These are phyloP conservation scores for Pararge aegeria DNA, from an alignment of 1,140 invertebrate species.

Conservation along the genomic window DNA sequence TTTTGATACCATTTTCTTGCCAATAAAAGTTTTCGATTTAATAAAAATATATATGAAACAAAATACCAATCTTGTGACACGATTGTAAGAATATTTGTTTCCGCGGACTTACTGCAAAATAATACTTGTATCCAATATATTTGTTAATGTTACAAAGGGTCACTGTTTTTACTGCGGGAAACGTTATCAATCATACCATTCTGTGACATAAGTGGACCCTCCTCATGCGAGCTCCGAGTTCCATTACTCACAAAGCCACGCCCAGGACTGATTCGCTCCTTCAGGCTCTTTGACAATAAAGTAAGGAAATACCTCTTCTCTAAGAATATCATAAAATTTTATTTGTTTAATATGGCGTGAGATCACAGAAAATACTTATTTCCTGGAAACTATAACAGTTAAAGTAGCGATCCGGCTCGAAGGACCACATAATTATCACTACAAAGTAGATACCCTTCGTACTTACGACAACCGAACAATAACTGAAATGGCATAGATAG, in stretches of 20 bases:
- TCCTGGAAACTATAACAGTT: too few relatives aligned
- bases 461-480: too few relatives aligned
- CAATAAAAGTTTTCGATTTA: not conserved
- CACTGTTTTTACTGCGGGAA: slow-evolving; percentile 62
- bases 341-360: not conserved
- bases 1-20: not conserved
- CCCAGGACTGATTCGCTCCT: slow-evolving; percentile 61
- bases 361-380: not conserved
- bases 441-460: too few relatives aligned
- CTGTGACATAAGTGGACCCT: slow-evolving; percentile 74
- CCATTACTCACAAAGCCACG: slow-evolving; percentile 72
- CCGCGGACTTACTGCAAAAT: slow-evolving; percentile 15
- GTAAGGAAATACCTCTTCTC: slow-evolving; percentile 28
- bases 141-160: slow-evolving; percentile 45
- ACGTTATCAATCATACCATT: slow-evolving; percentile 75
- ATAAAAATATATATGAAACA: not conserved
- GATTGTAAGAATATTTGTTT: not conserved
- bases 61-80: slow-evolving; percentile 6
- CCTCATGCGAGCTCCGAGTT: slow-evolving; percentile 67
- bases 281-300: slow-evolving; percentile 46
- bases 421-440: too few relatives aligned
- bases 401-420: too few relatives aligned
- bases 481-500: too few relatives aligned
- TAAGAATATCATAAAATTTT: slow-evolving; percentile 24
- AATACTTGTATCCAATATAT: slow-evolving; percentile 32